A percentile compares a stretch with the other conserved stretches of the same genome.
phyloP scores from a whole-genome alignment of 2,888 invertebrate genomes.

The Noctua janthe region DNA sequence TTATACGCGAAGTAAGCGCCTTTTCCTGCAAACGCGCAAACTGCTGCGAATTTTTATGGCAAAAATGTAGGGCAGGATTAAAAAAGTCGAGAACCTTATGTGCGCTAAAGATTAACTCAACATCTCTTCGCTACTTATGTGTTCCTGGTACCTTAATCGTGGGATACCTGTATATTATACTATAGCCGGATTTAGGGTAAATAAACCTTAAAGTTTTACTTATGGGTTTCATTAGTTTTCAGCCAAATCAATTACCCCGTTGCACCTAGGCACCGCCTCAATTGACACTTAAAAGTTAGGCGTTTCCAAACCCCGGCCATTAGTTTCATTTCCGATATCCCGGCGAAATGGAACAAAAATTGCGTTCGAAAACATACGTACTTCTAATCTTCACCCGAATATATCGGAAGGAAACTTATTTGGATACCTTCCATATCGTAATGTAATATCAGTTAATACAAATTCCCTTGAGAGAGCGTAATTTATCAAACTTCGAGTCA shows the following conservation, averaged over 20 bases:
- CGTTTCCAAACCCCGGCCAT: neutral
- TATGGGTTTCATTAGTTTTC: neutral
- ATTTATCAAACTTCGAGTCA: slow-evolving; percentile 45
- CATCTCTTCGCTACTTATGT: slow-evolving; percentile 17
- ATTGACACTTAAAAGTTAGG: slow-evolving; percentile 25
- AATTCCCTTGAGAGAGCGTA: slow-evolving; percentile 6
- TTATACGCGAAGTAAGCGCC: neutral
- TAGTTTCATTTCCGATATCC: neutral
- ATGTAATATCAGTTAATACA: slow-evolving; percentile 23
- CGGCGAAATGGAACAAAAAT: slow-evolving; percentile 13
- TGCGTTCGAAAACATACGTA: slow-evolving; percentile 25
- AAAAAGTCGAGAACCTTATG: neutral
- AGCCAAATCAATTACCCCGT: neutral
- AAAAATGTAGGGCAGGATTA: neutral
- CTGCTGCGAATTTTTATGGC: slow-evolving; percentile 6
- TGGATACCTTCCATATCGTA: slow-evolving; percentile 23
- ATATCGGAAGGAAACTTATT: slow-evolving; percentile 44
- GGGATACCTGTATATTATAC: neutral
- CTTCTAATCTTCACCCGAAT: slow-evolving; percentile 20
- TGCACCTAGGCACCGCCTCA: neutral
- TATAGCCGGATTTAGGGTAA: neutral
- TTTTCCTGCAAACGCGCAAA: neutral
- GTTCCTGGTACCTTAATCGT: slow-evolving; percentile 28
- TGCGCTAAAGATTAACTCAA: slow-evolving; percentile 22
- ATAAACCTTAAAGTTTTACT: neutral